Base-by-base conservation (phyloP, 2,113 vertebrate genomes). In the Odocoileus hemionus region DNA sequence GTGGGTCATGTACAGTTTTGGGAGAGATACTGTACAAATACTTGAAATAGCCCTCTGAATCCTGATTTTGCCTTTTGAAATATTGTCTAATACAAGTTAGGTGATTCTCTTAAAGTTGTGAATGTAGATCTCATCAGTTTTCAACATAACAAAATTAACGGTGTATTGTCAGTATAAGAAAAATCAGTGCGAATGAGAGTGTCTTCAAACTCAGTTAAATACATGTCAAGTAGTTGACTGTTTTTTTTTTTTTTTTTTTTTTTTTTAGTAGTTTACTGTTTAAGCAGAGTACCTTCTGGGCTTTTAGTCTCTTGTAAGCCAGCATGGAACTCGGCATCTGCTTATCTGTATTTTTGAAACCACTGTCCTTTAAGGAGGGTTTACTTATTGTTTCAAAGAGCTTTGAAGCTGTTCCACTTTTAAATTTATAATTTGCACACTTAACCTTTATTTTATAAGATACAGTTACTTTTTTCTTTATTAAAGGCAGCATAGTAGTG, bases 281-380 rank as follows among this genome's bases (percentile, higher is more conserved):
- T 55, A 57, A 67, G 55, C 21, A 45, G 55, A 84, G 57, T 19
- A 70, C 30, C 57, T 82, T 26, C 28, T 45, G 26, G 7, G 64
- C 54, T 43, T 15, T 13, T 11, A 10, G n/a, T 45, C n/a, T 76
- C 58, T 89, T 9, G 12, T 86, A 60, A 86, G 67, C 43, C n/a
- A 15, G 33, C 3, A 1, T 90, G 61, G 80, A n/a, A 9, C 86
- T 76, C 47, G 1, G 0, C 4, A 9, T 33, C 70, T 86, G 70
- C 85, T 86, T 96, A 85, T 93, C 85, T 88, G 7, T 60, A 47
- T 80, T 94, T 95, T 74, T 79, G 76, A 82, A 95, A 76, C n/a
- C 47, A 74, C 58, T 86, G 2, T 52, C 78, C 86, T 88, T 67
- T 60, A 58, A 96, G 70, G 54, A 87, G 58, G 26, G 14, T 6